Evolutionary conservation across 2,797 vertebrate genomes (phyloP).

Genomic region (Triplophysa yarkandensis): DNA sequence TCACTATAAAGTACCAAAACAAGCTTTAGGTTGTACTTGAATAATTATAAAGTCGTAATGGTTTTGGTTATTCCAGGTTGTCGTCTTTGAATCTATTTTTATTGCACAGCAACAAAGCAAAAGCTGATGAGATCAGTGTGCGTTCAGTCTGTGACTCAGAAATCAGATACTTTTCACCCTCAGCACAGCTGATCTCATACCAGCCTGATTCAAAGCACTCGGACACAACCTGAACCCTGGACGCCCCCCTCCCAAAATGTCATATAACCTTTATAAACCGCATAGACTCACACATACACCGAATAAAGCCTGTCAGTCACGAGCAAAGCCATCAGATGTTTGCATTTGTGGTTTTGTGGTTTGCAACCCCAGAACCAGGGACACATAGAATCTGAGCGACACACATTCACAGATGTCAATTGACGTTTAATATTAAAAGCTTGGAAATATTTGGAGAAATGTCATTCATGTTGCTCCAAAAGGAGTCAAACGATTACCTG

Average conservation of each 20-base stretch:
- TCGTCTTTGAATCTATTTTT: constrained; percentile 17
- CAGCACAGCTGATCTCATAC: constrained; percentile 27
- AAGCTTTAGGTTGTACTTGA: too few relatives aligned
- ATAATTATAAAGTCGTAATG: too few relatives aligned
- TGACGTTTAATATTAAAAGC: not conserved
- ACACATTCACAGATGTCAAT: not conserved
- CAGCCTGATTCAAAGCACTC: constrained; percentile 7
- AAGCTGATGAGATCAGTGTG: constrained; percentile 18
- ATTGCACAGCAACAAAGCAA: constrained; percentile 25
- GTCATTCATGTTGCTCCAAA: not conserved
- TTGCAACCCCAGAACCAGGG: constrained; percentile 27
- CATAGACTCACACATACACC: not conserved
- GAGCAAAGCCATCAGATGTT: not conserved
- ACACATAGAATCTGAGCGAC: not conserved
- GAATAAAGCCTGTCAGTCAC: constrained; percentile 32
- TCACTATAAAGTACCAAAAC: too few relatives aligned
- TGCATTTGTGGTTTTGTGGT: not conserved
- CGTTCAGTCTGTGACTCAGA: constrained; percentile 10
- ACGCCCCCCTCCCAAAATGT: not conserved
- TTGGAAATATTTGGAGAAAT: not conserved
- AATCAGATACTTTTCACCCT: constrained; percentile 21
- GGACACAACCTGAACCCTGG: constrained; percentile 29
- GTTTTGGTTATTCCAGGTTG: too few relatives aligned
- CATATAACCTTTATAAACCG: constrained; percentile 38
- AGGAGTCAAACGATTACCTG: not conserved